Evolutionary conservation across 2,888 invertebrate species (phyloP), one percentile per base, ranked within the genome.

Genomic region (Thysanoteuthis rhombus): DNA sequence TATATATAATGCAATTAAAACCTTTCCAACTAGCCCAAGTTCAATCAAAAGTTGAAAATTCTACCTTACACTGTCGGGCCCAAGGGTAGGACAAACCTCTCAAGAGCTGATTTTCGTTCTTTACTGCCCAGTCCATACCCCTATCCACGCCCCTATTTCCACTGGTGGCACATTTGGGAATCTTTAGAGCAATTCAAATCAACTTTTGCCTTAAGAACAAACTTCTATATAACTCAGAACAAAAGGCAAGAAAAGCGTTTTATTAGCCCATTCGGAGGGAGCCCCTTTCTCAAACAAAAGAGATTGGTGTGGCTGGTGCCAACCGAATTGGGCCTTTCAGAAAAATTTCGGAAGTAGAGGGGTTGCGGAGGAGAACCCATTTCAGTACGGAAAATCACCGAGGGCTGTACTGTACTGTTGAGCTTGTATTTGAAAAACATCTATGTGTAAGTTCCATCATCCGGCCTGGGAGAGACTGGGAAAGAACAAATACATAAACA

Each of bases 401-500:
- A 36, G 16, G 75, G 75, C 75, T 36, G n/a, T n/a, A n/a, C 75
- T 75, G n/a, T 36, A 75, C 75, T 75, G 75, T 75, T 36, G 75
- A n/a, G n/a, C n/a, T 75, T 75, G 75, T 75, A 75, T 75, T 75
- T n/a, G 75, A 75, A 75, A 75, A 75, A 75, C 75, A 75, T 75
- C 75, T 75, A 36, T 75, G n/a, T n/a, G 75, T 75, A 75, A n/a
- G 75, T 75, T 75, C n/a, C n/a, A n/a, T 36, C 5, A 75, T n/a
- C 75, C n/a, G n/a, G 75, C n/a, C 75, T 75, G 12, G 75, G n/a
- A 75, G 75, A n/a, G 75, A 75, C n/a, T 2, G 32, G 75, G 36
- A 75, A 75, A 36, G 75, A 75, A 75, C 75, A 75, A 75, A 75
- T n/a, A 75, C 19, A 75, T 75, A 36, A 75, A 75, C 75, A 75